Evolutionary conservation across 2,113 vertebrate species (phyloP).

Genomic region (Argyrosomus japonicus): DNA sequence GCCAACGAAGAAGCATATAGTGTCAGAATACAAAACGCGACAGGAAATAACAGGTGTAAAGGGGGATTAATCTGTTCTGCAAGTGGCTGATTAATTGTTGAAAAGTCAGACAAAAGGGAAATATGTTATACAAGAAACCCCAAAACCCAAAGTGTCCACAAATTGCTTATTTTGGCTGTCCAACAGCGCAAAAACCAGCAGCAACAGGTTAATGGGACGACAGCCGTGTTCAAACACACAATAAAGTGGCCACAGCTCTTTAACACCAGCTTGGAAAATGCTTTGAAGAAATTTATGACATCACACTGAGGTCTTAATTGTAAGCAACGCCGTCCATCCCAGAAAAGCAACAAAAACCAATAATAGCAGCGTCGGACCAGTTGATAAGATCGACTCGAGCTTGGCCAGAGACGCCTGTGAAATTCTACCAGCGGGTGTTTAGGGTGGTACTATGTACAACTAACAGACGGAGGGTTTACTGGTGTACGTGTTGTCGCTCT

Average conservation of each 20-base stretch:
- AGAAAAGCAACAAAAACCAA: slow-evolving; percentile 37
- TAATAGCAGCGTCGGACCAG: neutral
- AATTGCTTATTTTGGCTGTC: neutral
- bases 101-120: neutral
- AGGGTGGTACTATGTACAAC: slow-evolving; percentile 21
- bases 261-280: slow-evolving; percentile 35
- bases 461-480: neutral
- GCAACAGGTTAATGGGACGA: slow-evolving; percentile 36
- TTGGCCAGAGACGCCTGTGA: slow-evolving; percentile 32
- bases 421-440: slow-evolving; percentile 44
- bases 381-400: slow-evolving; percentile 13
- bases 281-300: slow-evolving; percentile 61
- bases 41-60: neutral
- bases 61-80: neutral
- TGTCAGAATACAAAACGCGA: neutral
- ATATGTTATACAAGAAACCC: neutral
- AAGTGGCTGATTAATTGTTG: too few relatives aligned
- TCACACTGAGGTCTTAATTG: slow-evolving; percentile 56
- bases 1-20: neutral
- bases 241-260: slow-evolving; percentile 53
- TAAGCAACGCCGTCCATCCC: slow-evolving; percentile 22
- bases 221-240: slow-evolving; percentile 37
- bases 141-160: neutral
- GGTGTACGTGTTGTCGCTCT: slow-evolving; percentile 8
- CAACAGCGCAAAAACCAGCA: neutral